Conservation (phyloP, 2,888 invertebrate genomes). For the Oscheius sp. region DNA sequence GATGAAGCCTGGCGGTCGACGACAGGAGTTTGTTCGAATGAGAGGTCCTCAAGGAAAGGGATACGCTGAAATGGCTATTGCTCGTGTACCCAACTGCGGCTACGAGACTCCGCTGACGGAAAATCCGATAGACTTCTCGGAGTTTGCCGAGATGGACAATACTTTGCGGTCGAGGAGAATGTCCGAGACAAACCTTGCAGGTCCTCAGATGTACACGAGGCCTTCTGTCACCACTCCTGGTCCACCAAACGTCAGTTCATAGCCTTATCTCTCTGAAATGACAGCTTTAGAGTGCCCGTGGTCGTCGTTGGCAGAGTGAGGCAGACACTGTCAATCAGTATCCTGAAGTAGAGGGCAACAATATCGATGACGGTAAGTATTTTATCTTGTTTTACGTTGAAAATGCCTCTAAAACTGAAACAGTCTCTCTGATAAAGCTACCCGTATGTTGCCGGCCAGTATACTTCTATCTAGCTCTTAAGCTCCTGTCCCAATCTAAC, state of each 20-base stretch:
- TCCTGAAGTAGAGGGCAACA: constrained; percentile 73
- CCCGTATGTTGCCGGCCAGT: too few species aligned
- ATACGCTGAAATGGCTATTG: constrained; percentile 92
- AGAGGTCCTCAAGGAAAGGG: constrained; percentile 91
- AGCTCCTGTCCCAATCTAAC: too few species aligned
- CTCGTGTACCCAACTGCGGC: constrained; percentile 81
- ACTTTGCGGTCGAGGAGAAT: constrained; percentile 64
- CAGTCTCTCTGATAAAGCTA: too few species aligned
- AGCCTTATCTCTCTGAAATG: background rate
- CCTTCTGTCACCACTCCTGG: constrained; percentile 31
- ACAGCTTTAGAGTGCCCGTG: constrained; percentile 32
- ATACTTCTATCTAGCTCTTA: too few species aligned
- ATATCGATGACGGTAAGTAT: constrained; percentile 65
- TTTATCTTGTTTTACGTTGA: background rate
- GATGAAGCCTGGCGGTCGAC: constrained; percentile 76
- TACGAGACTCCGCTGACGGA: constrained; percentile 94
- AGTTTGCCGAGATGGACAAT: constrained; percentile 57
- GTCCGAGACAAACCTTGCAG: constrained; percentile 71
- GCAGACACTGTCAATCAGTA: constrained; percentile 70
- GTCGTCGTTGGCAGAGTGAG: constrained; percentile 69
- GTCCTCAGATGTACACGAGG: constrained; percentile 44
- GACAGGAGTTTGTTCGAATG: constrained; percentile 98
- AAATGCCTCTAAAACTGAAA: constrained; percentile 4
- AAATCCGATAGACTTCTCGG: constrained; percentile 70
- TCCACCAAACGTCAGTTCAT: background rate